phyloP scores from a whole-genome alignment of 2,888 invertebrate species.

The Dynastes maya region DNA sequence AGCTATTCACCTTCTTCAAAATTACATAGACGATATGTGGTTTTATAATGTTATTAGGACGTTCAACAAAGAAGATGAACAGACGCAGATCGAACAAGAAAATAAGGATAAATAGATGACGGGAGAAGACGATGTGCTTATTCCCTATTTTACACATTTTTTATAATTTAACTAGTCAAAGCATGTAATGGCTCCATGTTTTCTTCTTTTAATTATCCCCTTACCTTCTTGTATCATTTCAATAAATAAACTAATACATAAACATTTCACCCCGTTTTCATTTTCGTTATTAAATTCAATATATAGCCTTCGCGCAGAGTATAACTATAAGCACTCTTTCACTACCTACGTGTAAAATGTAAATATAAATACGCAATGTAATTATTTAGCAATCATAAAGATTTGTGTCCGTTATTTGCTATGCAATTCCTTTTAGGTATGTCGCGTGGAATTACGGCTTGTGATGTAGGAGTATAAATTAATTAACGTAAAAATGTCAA shows the following conservation, averaged over 20 bases:
- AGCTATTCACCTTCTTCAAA: slow-evolving; percentile 21
- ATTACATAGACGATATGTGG: slow-evolving; percentile 40
- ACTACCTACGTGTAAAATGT: slow-evolving; percentile 24
- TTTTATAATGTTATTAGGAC: neutral
- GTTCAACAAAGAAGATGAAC: neutral
- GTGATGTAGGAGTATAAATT: too few relatives aligned
- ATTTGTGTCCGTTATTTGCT: slow-evolving; percentile 6
- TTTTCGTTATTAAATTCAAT: neutral
- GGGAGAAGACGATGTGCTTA: too few relatives aligned
- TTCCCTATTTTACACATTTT: too few relatives aligned
- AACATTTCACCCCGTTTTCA: slow-evolving; percentile 5
- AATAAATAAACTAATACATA: neutral
- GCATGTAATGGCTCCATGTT: neutral
- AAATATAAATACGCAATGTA: slow-evolving; percentile 21
- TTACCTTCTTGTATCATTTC: neutral
- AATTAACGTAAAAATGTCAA: too few relatives aligned
- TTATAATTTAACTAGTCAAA: too few relatives aligned
- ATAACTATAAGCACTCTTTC: neutral
- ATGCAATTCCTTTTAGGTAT: slow-evolving; percentile 3
- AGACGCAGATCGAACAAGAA: neutral
- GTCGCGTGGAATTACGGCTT: too few relatives aligned
- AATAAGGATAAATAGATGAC: slow-evolving; percentile 7
- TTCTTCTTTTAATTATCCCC: neutral
- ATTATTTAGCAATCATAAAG: slow-evolving; percentile 20
- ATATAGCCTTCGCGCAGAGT: too few relatives aligned